Conservation (phyloP, 2,888 invertebrate genomes). For the Parelbella ahira region DNA sequence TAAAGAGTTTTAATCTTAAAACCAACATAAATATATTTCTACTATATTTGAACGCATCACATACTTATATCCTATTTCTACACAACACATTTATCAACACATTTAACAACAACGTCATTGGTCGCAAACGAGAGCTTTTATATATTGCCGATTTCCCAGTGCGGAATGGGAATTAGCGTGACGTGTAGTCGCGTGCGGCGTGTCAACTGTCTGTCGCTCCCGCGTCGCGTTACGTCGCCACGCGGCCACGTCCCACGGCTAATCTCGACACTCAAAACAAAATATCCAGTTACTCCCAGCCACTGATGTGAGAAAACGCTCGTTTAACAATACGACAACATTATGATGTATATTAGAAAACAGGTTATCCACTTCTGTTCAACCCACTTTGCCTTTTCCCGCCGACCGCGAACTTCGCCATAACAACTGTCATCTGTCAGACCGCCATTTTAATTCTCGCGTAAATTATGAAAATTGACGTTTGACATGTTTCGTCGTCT, state of each 20-base stretch:
- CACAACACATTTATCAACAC: too few relatives aligned
- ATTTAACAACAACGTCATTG: too few relatives aligned
- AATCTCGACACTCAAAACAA: slow-evolving; percentile 57
- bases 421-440: slow-evolving; percentile 66
- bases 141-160: slow-evolving; percentile 12
- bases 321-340: slow-evolving; percentile 10
- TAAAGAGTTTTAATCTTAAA: too few relatives aligned
- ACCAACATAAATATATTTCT: too few relatives aligned
- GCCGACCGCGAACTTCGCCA: slow-evolving; percentile 34
- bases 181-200: slow-evolving; percentile 46
- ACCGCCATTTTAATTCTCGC: slow-evolving; percentile 65
- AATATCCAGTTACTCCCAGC: slow-evolving; percentile 52
- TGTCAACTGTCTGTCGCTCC: slow-evolving; percentile 64
- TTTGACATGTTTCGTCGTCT: slow-evolving; percentile 76
- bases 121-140: too few relatives aligned
- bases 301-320: slow-evolving; percentile 25
- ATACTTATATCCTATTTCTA: too few relatives aligned
- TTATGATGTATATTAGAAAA: slow-evolving; percentile 17
- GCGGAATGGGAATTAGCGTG: slow-evolving; percentile 35
- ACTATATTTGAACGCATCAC: too few relatives aligned
- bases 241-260: slow-evolving; percentile 34
- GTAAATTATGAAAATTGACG: slow-evolving; percentile 74
- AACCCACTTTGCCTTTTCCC: slow-evolving; percentile 4
- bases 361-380: slow-evolving; percentile 14
- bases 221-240: slow-evolving; percentile 65